These are phyloP conservation scores for Nasonia oneida DNA, from an alignment of 2,888 invertebrate genomes.

Conservation along the genomic window DNA sequence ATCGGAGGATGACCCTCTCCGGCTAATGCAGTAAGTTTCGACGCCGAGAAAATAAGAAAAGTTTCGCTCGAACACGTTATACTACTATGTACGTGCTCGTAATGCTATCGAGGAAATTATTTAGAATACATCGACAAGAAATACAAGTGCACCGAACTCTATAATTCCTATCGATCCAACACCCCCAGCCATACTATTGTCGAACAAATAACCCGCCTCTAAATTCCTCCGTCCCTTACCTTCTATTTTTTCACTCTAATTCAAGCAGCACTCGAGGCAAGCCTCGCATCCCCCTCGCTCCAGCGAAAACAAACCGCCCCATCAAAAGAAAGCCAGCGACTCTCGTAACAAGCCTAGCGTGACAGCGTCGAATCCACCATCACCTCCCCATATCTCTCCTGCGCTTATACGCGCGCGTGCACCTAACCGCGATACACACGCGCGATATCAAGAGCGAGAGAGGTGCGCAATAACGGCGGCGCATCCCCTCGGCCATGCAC, in stretches of 20 bases:
- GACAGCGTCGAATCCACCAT: background rate
- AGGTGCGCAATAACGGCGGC: background rate
- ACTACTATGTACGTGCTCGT: background rate
- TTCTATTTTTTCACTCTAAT: background rate
- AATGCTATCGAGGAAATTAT: background rate
- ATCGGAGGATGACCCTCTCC: background rate
- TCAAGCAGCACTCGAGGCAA: background rate
- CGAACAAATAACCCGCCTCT: no score
- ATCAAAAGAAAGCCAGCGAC: background rate
- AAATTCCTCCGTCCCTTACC: no score
- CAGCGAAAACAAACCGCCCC: background rate
- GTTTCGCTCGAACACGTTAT: background rate
- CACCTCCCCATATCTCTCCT: background rate
- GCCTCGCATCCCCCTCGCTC: background rate
- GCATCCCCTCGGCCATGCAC: background rate
- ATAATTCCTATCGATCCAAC: no score
- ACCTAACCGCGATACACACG: slow-evolving; percentile 11
- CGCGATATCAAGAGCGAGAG: slow-evolving; percentile 37
- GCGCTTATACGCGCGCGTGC: background rate
- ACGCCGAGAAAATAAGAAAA: background rate
- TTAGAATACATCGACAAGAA: background rate
- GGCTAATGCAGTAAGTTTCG: background rate
- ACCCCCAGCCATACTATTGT: no score
- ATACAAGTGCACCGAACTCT: no score
- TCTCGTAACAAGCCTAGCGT: slow-evolving; percentile 10